Base-by-base conservation (phyloP, 2,797 vertebrate genomes). In the Peromyscus aztecus region DNA sequence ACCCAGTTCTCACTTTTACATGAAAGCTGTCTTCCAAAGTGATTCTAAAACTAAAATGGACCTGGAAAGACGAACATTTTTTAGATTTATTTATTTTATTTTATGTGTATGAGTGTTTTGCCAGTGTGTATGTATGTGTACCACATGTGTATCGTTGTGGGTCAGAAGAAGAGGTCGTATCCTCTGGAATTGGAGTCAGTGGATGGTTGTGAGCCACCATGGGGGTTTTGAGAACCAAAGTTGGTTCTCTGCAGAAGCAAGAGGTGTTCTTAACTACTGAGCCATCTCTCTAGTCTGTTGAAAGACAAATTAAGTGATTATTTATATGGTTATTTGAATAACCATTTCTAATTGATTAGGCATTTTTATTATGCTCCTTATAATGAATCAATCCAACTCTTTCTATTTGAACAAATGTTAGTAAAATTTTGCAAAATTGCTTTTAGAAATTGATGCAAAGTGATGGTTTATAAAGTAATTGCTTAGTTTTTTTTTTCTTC, bases 401-500 rank as follows among this genome's bases (percentile, higher is more conserved):
- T 78, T 93, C 63, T 90, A 57, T 90, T 90, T 89, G 40, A 75
- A 75, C 40, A 75, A 4, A 6, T 59, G n/a, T 46, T 93, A 59
- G 65, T 71, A 63, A 93, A 84, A 85, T 73, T 80, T 81, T 80
- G 6, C 55, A 49, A 63, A 81, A 40, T 71, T 88, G 37, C 40
- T 52, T 90, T 84, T 85, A 95, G 71, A 85, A n/a, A 16, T 78
- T 85, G 24, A 46, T 49, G 17, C 34, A 85, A 90, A 90, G 37
- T 86, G 65, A 57, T 75, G 10, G 24, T 84, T 91, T 95, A 85
- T 43, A 73, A 17, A 65, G 63, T 75, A 80, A 73, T 65, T 83
- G 40, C 12, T 89, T 78, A 77, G 43, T 76, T 43, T 76, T 40
- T 52, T 49, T 49, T 71, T 52, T 61, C 27, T 93, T 77, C 6